Base-by-base conservation (phyloP, 2,888 invertebrate genomes). In the Erynnis tages region DNA sequence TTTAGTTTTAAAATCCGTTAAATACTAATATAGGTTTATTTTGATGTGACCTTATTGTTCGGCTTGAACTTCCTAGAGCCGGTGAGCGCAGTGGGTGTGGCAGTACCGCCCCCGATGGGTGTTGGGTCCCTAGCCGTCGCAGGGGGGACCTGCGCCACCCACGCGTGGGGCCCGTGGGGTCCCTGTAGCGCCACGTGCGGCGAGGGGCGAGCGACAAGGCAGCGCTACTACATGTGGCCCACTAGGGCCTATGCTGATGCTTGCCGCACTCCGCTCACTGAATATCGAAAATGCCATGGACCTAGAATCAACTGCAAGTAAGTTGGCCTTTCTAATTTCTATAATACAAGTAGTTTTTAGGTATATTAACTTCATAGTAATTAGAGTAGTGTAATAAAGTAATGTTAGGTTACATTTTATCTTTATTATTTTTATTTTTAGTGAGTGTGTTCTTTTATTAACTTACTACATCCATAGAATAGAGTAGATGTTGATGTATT, bases 151-250 rank as follows among this genome's bases (percentile, higher is more conserved):
- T 97, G 96, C 69, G 91, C 91, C 4, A 92, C 93, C 4, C 91
- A 92, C 10, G 83, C 91, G 13, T 97, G 97, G 97, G 93, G 94
- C 29, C 88, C 91, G 16, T 97, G 96, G 95, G 92, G 94, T 1
- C 91, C 95, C 0, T 97, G 97, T 81, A 93, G 94, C 54, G 94
- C 92, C 11, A 91, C 94, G 0, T 97, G 97, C 70, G 96, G 96
- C 0, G 91, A 90, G 49, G 96, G 96, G 0, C 86, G 90, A n/a
- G 90, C 92, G 54, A 85, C 91, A 16, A 87, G 95, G 4, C 93
- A 92, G 60, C 81, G 94, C 2, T 66, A 79, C 45, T 89, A 87
- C 66, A 57, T 86, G 58, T 87, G 90, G 73, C 91, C 91, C 19
- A 78, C 82, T 34, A 90, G 91, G 17, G 91, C 91, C 0, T 76